Percentiles rank a stretch among this genome's conserved stretches.
Evolutionary conservation across 64 coral and sea anemone genomes (phyloP).

Genomic region (Montipora cactus): DNA sequence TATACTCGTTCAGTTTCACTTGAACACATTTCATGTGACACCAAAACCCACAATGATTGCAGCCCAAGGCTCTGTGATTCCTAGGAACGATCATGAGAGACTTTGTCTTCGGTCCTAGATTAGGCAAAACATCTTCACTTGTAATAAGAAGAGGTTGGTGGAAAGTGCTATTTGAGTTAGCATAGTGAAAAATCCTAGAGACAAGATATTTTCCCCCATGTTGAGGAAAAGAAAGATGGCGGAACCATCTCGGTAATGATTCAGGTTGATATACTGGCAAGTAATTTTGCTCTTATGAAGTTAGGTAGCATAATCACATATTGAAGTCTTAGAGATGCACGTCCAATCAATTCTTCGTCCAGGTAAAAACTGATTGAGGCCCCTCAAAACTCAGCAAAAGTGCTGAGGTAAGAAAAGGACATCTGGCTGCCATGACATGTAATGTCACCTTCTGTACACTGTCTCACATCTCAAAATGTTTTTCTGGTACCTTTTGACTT

Average conservation of each 20-base stretch:
- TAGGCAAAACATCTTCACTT: background rate
- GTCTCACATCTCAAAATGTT: too few relatives aligned
- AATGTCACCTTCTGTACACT: too few relatives aligned
- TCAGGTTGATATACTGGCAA: background rate
- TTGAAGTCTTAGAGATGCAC: background rate
- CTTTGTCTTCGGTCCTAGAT: background rate
- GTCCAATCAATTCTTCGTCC: background rate
- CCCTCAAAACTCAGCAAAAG: background rate
- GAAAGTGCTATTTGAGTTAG: background rate
- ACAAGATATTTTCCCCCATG: background rate
- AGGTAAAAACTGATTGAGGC: background rate
- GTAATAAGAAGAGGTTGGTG: slow-evolving; percentile 1
- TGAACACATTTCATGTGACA: slow-evolving; percentile 1
- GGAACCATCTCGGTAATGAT: background rate
- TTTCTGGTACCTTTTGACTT: too few relatives aligned
- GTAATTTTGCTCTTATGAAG: background rate
- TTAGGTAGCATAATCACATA: background rate
- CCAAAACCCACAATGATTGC: background rate
- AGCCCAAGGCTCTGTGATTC: background rate
- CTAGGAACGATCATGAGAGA: background rate
- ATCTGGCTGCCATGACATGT: background rate
- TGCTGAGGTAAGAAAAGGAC: background rate
- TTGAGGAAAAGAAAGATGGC: slow-evolving; percentile 9
- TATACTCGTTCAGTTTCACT: background rate
- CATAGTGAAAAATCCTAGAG: background rate